Base-by-base conservation (phyloP, 2,113 vertebrate genomes). In the Rostratula benghalensis region DNA sequence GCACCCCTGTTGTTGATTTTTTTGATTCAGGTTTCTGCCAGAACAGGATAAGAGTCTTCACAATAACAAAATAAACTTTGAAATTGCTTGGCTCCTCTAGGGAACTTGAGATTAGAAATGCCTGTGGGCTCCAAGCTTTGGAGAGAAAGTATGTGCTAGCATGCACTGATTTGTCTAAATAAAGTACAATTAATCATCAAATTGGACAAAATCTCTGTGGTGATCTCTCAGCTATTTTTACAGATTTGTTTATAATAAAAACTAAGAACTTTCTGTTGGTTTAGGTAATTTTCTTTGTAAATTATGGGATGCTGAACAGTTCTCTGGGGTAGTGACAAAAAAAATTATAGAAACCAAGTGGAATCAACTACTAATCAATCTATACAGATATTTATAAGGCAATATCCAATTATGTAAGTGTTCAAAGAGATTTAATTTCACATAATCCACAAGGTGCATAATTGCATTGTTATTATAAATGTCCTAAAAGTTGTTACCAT, bases 51-150 rank as follows among this genome's bases (percentile, higher is more conserved):
- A 96, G 90, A 87, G 70, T 30, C 43, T 92, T 93, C 77, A 93
- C 75, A 90, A 90, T 41, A 94, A 80, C 46, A 97, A 95, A 95
- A 94, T 81, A 95, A 97, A 96, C 92, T 91, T 91, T 73, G 63
- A 90, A 92, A 91, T 60, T 63, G 60, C 81, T 97, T 94, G 68
- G 94, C 73, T 93, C 11, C 94, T 95, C 70, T 50, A 87, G 90
- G 60, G 74, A 96, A 48, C 51, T 91, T 71, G 75, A 97, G 84
- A 89, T 93, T 87, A 91, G 33, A 96, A 88, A 92, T 78, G 91
- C 87, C 92, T 93, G 70, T 31, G 83, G 84, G 94, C 73, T 81
- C 82, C 75, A 92, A 75, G 48, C 70, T 89, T 83, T 65, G 50
- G 70, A 91, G 31, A 82, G 50, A 87, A 89, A 84, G 25, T 76